Percentiles rank a stretch among this genome's conserved stretches.
Conservation (phyloP, 64 coral and sea anemone genomes). For the Hydrozoanthus tunicans region DNA sequence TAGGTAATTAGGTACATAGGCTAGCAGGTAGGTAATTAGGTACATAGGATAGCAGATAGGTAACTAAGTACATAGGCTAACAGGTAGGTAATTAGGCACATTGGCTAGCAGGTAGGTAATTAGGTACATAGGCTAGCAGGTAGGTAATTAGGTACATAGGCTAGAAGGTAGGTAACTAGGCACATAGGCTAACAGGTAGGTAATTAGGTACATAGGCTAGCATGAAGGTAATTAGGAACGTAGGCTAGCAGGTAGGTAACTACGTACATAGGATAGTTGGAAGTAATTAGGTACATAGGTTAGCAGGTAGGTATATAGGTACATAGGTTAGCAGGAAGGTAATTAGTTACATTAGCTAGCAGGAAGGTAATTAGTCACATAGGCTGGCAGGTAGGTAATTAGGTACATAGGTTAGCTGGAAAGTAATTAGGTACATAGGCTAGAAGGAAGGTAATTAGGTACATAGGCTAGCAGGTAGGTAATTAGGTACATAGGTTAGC, state of each 20-base stretch:
- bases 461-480: background rate
- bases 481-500: too few relatives aligned
- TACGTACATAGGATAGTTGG: background rate
- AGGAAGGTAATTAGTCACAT: background rate
- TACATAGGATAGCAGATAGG: background rate
- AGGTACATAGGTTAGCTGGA: background rate
- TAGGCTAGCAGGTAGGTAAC: background rate
- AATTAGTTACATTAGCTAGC: background rate
- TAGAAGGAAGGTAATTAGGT: background rate
- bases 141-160: too few relatives aligned
- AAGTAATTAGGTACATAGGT: background rate
- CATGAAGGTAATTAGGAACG: background rate
- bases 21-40: background rate
- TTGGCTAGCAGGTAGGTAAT: background rate
- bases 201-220: too few relatives aligned
- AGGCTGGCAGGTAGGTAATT: background rate
- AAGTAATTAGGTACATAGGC: background rate
- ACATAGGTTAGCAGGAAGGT: too few relatives aligned
- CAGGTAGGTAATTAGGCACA: background rate
- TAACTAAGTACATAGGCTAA: background rate
- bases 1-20: background rate
- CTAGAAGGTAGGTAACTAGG: background rate
- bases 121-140: too few relatives aligned
- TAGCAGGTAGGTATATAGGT: background rate
- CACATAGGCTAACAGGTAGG: too few relatives aligned